Base-by-base conservation (phyloP, 2,888 invertebrate species). In the Spodoptera picta region DNA sequence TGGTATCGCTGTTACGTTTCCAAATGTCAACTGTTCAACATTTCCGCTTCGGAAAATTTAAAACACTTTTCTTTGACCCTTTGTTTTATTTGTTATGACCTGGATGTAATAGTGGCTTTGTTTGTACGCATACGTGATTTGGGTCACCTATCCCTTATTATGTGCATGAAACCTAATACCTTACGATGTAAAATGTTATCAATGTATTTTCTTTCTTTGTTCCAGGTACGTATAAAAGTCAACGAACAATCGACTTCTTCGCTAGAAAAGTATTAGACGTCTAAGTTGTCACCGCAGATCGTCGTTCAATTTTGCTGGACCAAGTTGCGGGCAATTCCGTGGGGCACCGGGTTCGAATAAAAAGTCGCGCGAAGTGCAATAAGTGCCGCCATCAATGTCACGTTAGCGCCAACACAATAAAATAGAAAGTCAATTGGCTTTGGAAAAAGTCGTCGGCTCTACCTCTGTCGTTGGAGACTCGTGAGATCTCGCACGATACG, bases 301-400 rank as follows among this genome's bases (percentile, higher is more conserved):
- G 79, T 63, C 74, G 83, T 87, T 81, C 87, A 88, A 91, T 91
- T 88, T 84, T 83, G 81, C 71, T 73, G 73, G 76, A 62, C 75
- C 49, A 69, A 69, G 71, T 73, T 74, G 87, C 80, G 82, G 82
- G 75, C 88, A 87, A 87, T 90, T 85, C 83, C 83, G 80, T 69
- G 80, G 79, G 79, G 75, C 73, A 72, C 75, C 66, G 79, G 65
- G 73, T 70, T 82, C 85, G 85, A 88, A 86, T 87, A 90, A 90
- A 92, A 91, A 90, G 87, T 84, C 83, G 77, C 84, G 77, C 80
- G 80, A 82, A 87, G 89, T 90, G 91, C 93, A 93, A 93, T 93
- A 93, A 93, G 91, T 90, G 92, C 87, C 85, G 87, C 90, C 91
- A 90, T 92, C 92, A 92, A 90, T 88, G 92, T 90, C 93, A 91